phyloP scores from a whole-genome alignment of 2,888 invertebrate genomes.

The Oscheius sp. region DNA sequence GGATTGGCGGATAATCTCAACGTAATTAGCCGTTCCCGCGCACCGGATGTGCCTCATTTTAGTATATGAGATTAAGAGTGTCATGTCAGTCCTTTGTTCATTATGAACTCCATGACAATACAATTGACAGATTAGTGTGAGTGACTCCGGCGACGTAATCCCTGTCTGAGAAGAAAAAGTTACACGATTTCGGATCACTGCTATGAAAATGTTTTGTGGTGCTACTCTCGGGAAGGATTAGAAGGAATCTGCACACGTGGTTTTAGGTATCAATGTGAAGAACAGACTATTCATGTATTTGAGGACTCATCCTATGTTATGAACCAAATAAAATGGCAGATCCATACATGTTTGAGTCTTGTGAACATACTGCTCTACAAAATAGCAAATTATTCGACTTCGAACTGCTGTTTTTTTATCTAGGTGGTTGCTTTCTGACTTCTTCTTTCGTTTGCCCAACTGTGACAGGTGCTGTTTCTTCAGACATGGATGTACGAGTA shows the following conservation, averaged over 20 bases:
- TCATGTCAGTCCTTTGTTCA: slow-evolving; percentile 12
- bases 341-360: no score
- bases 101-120: background rate
- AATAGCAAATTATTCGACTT: background rate
- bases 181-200: background rate
- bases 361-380: no score
- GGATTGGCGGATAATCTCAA: slow-evolving; percentile 19
- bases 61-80: slow-evolving; percentile 21
- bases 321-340: no score
- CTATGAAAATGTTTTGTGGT: no score
- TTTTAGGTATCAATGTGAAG: no score
- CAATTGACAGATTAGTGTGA: slow-evolving; percentile 14
- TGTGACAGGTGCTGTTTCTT: slow-evolving; percentile 12
- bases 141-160: background rate
- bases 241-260: no score
- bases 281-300: no score
- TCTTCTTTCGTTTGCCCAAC: no score
- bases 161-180: slow-evolving; percentile 8
- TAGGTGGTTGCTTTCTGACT: background rate
- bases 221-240: no score
- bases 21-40: slow-evolving; percentile 28
- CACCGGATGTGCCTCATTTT: slow-evolving; percentile 22
- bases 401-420: background rate
- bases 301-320: no score
- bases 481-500: slow-evolving; percentile 9